Conservation (phyloP, 2,797 vertebrate species). For the Sebastes reedi region DNA sequence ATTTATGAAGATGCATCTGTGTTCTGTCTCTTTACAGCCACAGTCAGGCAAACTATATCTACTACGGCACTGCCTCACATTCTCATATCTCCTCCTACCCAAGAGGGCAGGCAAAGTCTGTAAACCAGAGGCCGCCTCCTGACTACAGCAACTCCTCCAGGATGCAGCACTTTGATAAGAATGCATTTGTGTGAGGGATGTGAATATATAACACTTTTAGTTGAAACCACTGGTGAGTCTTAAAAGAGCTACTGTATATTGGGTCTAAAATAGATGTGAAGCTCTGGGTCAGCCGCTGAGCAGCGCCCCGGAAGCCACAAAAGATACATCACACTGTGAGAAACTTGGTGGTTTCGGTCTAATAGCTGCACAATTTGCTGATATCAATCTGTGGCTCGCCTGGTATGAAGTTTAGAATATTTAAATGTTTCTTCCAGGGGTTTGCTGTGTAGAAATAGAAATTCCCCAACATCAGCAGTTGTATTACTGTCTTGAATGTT, state of each 20-base stretch:
- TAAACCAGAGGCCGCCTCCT: constrained; percentile 71
- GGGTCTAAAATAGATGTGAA: neutral
- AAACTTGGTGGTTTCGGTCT: constrained; percentile 5
- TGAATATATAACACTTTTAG: constrained; percentile 24
- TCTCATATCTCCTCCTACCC: constrained; percentile 80
- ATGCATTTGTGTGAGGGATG: constrained; percentile 87
- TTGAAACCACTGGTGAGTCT: neutral
- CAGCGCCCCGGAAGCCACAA: neutral
- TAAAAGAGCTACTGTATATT: neutral
- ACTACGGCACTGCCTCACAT: constrained; percentile 83
- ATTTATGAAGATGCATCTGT: constrained; percentile 12
- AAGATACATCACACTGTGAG: neutral
- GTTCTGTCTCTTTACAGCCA: constrained; percentile 54
- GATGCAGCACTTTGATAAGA: constrained; percentile 92
- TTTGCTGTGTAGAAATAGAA: neutral
- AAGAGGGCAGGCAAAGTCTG: constrained; percentile 27
- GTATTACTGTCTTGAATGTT: neutral
- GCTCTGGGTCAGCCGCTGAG: too few species aligned
- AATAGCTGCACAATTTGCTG: neutral
- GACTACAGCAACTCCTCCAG: constrained; percentile 79
- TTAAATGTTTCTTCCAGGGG: neutral
- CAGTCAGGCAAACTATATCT: constrained; percentile 72
- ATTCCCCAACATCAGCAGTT: neutral
- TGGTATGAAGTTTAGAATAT: neutral
- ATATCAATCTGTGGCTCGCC: constrained; percentile 13